Conservation (phyloP, 1,140 invertebrate genomes). For the Bombus waltoni region DNA sequence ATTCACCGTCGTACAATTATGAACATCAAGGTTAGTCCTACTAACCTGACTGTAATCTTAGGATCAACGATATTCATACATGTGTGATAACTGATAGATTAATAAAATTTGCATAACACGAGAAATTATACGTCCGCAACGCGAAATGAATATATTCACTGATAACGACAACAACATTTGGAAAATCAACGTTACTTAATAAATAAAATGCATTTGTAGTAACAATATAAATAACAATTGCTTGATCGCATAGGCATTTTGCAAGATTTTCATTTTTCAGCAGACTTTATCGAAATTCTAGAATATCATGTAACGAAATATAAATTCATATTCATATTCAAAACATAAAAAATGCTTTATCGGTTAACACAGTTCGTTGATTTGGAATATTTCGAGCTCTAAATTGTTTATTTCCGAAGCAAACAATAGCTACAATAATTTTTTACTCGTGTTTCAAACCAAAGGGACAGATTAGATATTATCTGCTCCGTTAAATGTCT, state of each 20-base stretch:
- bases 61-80: not conserved
- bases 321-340: not conserved
- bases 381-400: not conserved
- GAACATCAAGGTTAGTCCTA: conserved; percentile 38
- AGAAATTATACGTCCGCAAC: not conserved
- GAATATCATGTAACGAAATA: not conserved
- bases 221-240: not conserved
- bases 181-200: not conserved
- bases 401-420: not conserved
- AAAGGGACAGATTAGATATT: not conserved
- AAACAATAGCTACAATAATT: not conserved
- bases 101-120: not conserved
- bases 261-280: too few species aligned
- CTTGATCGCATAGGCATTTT: too few species aligned
- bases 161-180: not conserved
- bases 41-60: conserved; percentile 28
- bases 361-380: not conserved
- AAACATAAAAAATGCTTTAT: not conserved
- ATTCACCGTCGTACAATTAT: conserved; percentile 4
- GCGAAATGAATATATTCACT: not conserved
- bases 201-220: not conserved
- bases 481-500: not conserved
- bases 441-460: not conserved
- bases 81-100: not conserved
- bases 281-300: too few species aligned